Conservation (phyloP, 2,113 vertebrate genomes). For the Chlorodrepanis virens region DNA sequence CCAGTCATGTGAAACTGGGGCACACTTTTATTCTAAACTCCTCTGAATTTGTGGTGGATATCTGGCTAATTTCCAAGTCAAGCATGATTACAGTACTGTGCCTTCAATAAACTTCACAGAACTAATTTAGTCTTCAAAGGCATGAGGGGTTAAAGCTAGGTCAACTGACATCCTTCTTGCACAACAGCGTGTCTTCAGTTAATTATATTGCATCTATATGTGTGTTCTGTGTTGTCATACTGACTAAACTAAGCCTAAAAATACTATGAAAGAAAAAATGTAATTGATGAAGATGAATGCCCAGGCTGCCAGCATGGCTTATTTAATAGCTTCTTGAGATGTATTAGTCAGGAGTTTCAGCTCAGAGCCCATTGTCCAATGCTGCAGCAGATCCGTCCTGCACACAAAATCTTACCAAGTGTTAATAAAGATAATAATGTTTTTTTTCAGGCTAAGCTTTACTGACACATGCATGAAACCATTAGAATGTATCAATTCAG, state of each 20-base stretch:
- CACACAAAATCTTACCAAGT: not conserved
- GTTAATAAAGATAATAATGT: not conserved
- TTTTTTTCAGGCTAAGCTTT: not conserved
- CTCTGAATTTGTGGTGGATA: not conserved
- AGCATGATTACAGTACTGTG: constrained; percentile 3
- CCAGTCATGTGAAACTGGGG: not conserved
- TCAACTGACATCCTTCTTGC: constrained; percentile 30
- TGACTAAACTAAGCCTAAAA: constrained; percentile 25
- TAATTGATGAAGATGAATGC: constrained; percentile 23
- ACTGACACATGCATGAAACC: not conserved
- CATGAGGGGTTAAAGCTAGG: constrained; percentile 29
- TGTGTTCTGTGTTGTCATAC: constrained; percentile 40
- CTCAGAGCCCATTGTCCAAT: not conserved
- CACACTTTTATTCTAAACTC: not conserved
- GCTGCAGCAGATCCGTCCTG: not conserved
- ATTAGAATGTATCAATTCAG: constrained; percentile 14
- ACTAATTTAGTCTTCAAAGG: constrained; percentile 53
- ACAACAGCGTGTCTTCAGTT: not conserved
- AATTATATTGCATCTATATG: constrained; percentile 44
- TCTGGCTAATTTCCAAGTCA: constrained; percentile 47
- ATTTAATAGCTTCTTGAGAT: constrained; percentile 52
- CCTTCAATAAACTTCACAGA: constrained; percentile 24
- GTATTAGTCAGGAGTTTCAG: not conserved
- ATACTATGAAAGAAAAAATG: not conserved
- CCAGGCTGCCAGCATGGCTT: constrained; percentile 16